Evolutionary conservation across 2,113 vertebrate genomes (phyloP), one percentile per base, ranked within the genome.

Genomic region (Ochotona curzoniae): DNA sequence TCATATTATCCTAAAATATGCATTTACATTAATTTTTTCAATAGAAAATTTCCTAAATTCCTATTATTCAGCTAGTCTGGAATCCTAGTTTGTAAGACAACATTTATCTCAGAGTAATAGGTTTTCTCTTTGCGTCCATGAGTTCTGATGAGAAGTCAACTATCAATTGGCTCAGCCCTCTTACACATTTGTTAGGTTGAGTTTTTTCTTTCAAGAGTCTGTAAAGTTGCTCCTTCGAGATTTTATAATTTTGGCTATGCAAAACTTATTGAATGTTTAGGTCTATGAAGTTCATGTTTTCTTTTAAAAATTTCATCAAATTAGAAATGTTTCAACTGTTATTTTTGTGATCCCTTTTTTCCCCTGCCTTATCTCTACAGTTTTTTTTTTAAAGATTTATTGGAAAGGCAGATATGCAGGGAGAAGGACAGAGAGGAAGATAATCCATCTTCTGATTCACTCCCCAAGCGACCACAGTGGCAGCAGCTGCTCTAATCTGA

Each of bases 251-350:
- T 80, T 66, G 61, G 51, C 23, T 32, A 15, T 26, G 25, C 30
- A 51, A 11, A 18, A 23, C 18, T 87, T 60, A 66, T 20, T 83
- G 5, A 1, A 23, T 73, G 5, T 79, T 44, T 32, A 26, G 23
- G 38, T 83, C 83, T 83, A 87, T 79, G 26, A 54, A 57, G 26
- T 32, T 78, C 17, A 12, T 71, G 57, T 18, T 28, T 73, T 79
- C 9, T 81, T 81, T 81, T 12, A 20, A 89, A 89, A 94, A 57
- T 13, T 91, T 49, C 8, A 78, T 67, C 26, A 71, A 92, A 61
- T 60, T 82, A 49, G 25, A 8, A 80, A 47, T 54, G 28, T 91
- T 54, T 44, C 67, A 87, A 18, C 35, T 60, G 26, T 63, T 47
- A 35, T 26, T 64, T 82, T 79, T 44, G 3, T 67, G 67, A 63